Conservation (phyloP, 2,797 vertebrate species). For the Chanos chanos region DNA sequence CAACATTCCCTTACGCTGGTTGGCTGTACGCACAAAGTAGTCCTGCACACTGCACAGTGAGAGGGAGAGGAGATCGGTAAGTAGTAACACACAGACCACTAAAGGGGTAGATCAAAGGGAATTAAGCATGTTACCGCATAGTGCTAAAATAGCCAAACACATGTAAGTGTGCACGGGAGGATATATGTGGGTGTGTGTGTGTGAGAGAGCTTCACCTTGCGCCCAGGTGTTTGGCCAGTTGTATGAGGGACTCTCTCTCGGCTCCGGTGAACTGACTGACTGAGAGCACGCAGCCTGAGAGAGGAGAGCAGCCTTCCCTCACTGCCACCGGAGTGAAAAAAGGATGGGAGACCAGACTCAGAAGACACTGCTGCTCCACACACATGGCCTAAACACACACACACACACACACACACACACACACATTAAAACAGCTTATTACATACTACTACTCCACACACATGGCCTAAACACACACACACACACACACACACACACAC, state of each 20-base stretch:
- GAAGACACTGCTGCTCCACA: conserved; percentile 80
- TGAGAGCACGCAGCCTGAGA: conserved; percentile 85
- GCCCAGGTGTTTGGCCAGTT: conserved; percentile 84
- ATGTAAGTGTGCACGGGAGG: too few relatives aligned
- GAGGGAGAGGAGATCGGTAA: neutral
- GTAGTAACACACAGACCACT: neutral
- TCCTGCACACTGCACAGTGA: conserved; percentile 84
- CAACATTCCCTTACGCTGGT: conserved; percentile 86
- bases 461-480: neutral
- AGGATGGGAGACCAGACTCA: conserved; percentile 79
- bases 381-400: conserved; percentile 75
- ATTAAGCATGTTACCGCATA: too few relatives aligned
- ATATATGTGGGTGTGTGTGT: too few relatives aligned
- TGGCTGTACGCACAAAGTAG: conserved; percentile 90
- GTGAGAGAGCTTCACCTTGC: conserved; percentile 89
- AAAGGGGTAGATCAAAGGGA: too few relatives aligned
- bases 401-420: neutral
- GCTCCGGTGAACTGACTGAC: conserved; percentile 92
- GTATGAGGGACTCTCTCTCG: conserved; percentile 88
- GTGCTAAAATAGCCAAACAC: too few relatives aligned
- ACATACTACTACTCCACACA: too few relatives aligned
- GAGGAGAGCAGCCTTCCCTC: conserved; percentile 77
- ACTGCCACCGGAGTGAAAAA: conserved; percentile 86
- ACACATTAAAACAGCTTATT: neutral
- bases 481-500: neutral